phyloP scores from a whole-genome alignment of 2,113 vertebrate genomes.

The Octodon degus region DNA sequence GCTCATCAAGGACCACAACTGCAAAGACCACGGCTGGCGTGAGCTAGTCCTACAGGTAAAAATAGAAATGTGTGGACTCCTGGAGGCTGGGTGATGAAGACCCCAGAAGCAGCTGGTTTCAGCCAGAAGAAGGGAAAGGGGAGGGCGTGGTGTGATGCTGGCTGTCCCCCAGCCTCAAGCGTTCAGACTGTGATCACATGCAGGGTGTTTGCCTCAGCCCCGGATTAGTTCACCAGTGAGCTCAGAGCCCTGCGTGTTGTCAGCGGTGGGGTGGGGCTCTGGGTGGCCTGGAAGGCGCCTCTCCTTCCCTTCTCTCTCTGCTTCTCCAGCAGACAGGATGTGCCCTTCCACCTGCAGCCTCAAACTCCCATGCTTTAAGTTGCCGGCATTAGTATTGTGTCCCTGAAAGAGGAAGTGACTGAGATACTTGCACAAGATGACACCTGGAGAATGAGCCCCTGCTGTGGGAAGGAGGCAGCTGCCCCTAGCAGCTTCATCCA shows the following conservation, averaged over 20 bases:
- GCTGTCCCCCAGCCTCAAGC: not conserved
- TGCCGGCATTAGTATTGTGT: not conserved
- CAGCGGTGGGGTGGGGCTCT: not conserved
- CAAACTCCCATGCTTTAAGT: not conserved
- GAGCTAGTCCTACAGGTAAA: not conserved
- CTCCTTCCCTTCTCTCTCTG: not conserved
- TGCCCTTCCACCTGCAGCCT: not conserved
- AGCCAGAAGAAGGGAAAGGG: fast-evolving
- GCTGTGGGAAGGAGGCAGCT: not conserved
- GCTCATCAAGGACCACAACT: not conserved
- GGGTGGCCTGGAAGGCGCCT: not conserved
- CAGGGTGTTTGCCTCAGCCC: not conserved
- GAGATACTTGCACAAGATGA: not conserved
- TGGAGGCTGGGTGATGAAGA: not conserved
- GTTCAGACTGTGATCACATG: not conserved
- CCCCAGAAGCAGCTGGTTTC: not conserved
- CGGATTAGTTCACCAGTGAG: not conserved
- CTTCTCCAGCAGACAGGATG: not conserved
- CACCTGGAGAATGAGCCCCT: not conserved
- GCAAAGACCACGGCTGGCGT: not conserved
- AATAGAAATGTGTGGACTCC: not conserved
- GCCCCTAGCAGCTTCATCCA: not conserved
- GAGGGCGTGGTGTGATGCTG: not conserved
- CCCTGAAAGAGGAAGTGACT: not conserved
- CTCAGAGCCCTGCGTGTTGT: not conserved